Conservation (phyloP, 2,113 vertebrate genomes). For the Cromileptes altivelis region DNA sequence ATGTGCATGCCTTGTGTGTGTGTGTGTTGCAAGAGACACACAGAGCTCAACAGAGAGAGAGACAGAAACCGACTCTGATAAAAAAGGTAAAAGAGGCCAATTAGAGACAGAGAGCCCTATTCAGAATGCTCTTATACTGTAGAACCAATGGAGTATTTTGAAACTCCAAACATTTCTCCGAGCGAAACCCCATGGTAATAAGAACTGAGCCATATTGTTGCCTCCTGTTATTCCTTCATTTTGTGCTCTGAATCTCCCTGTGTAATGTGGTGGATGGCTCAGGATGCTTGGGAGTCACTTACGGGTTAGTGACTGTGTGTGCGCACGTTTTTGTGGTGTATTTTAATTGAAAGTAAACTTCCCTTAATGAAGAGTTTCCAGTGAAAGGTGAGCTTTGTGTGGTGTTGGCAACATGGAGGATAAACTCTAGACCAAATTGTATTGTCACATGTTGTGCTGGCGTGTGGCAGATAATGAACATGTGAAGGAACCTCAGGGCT, state of each 20-base stretch:
- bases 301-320: constrained; percentile 43
- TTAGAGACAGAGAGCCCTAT: constrained; percentile 65
- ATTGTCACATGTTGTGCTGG: neutral
- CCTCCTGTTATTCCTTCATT: constrained; percentile 71
- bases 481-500: neutral
- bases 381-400: constrained; percentile 59
- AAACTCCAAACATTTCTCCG: constrained; percentile 39
- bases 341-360: constrained; percentile 74
- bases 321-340: constrained; percentile 49
- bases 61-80: constrained; percentile 35
- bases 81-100: constrained; percentile 44
- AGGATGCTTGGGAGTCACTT: constrained; percentile 55
- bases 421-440: neutral
- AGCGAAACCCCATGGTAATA: constrained; percentile 50
- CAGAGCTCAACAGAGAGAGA: neutral
- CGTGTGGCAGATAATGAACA: constrained; percentile 13
- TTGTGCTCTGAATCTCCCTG: constrained; percentile 60
- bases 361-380: constrained; percentile 46
- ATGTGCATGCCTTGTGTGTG: neutral
- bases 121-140: constrained; percentile 42
- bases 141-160: constrained; percentile 63
- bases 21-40: neutral
- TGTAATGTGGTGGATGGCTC: constrained; percentile 43
- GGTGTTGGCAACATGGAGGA: neutral
- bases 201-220: constrained; percentile 76